Base-by-base conservation (phyloP, 2,888 invertebrate species). In the Acleris literana region DNA sequence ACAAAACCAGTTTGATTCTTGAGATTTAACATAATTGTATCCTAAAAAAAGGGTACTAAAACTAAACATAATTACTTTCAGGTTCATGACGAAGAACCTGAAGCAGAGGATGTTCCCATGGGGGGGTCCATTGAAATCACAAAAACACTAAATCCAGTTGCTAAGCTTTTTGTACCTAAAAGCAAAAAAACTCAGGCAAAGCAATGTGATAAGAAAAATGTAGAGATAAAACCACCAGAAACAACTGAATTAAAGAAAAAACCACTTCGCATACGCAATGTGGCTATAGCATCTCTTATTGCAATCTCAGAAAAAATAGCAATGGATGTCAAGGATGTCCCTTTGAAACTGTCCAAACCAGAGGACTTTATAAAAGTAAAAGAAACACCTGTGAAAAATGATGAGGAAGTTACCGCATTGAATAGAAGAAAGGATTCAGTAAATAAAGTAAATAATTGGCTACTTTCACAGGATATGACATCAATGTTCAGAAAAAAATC, bases 71-170 rank as follows among this genome's bases (percentile, higher is more conserved):
- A 62, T 13, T 48, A 39, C 49, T 11, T 81, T 81, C 75, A 86
- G 86, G 83, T 86, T 3, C 71, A 77, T 5, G 61, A 71, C 18
- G 74, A 75, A 43, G 69, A 64, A 11, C 58, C 64, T 6, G 63
- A 48, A 61, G 39, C 63, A 56, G 59, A 43, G 66, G 11, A 46
- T 59, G 44, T 9, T 16, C 7, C n/a, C 0, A 11, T 55, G 5
- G 65, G 65, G 5, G 65, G 65, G n/a, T 55, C 59, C 5, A 25
- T 69, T 1, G 49, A 65, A 49, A 73, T 75, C 13, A 71, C 52
- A 9, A 75, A 74, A 64, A 39, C 39, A 39, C 59, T 68, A 1
- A 59, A 69, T 7, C 53, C 69, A 2, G 29, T 17, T 5, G 7
- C 29, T 2, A 4, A 13, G 18, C n/a, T 3, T 2, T 51, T 60